These are phyloP conservation scores for Bagarius yarrelli DNA, from an alignment of 2,113 vertebrate genomes.

Conservation along the genomic window DNA sequence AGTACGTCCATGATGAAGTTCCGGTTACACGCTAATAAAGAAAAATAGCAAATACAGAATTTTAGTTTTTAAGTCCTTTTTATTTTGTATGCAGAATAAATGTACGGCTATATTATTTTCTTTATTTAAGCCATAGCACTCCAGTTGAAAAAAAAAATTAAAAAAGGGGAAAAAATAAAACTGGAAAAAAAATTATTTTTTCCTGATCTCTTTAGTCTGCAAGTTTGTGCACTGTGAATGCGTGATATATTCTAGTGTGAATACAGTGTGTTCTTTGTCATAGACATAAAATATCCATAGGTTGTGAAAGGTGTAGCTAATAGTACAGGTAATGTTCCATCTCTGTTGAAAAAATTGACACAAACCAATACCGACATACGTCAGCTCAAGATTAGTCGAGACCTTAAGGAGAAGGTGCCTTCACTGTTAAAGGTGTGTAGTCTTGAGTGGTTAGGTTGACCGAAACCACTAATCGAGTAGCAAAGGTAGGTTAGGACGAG, in stretches of 20 bases:
- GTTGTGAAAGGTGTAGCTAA: conserved; percentile 87
- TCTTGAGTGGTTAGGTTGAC: not conserved
- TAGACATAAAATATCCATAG: conserved; percentile 88
- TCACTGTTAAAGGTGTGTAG: conserved; percentile 50
- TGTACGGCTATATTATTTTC: conserved; percentile 43
- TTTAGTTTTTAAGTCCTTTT: not conserved
- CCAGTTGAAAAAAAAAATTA: conserved; percentile 43
- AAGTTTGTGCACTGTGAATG: conserved; percentile 95
- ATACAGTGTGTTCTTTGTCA: conserved; percentile 86
- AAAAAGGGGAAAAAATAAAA: conserved; percentile 26
- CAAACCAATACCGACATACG: not conserved
- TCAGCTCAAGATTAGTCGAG: not conserved
- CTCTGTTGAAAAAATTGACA: conserved; percentile 30
- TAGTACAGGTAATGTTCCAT: conserved; percentile 74
- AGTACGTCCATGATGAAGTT: not conserved
- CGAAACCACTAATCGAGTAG: conserved; percentile 1
- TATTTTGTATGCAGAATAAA: conserved; percentile 43
- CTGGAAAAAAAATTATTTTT: not conserved
- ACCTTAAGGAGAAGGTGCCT: conserved; percentile 68
- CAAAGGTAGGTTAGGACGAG: not conserved
- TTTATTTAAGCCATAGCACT: conserved; percentile 60
- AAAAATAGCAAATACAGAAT: not conserved
- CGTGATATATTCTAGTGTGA: conserved; percentile 90
- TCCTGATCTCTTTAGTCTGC: conserved; percentile 77
- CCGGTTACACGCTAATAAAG: not conserved